Evolutionary conservation across 2,113 vertebrate species (phyloP).

Genomic region (Etheostoma spectabile): DNA sequence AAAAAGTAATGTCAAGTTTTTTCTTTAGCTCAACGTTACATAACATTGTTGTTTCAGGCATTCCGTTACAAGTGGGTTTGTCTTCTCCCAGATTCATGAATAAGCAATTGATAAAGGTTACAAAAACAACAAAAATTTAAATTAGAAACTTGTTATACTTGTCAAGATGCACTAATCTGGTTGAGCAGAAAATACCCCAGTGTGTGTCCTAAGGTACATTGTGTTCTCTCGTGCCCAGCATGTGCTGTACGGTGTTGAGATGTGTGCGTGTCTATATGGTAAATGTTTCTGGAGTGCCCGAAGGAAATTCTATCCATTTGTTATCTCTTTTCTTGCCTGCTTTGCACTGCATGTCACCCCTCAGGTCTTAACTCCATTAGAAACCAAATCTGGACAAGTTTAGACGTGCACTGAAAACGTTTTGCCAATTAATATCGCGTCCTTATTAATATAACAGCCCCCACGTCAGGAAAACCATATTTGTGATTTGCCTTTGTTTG

Average conservation of each 20-base stretch:
- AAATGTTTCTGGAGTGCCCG: not conserved
- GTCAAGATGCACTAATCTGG: not conserved
- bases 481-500: not conserved
- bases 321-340: not conserved
- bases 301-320: not conserved
- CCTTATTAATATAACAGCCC: too few relatives aligned
- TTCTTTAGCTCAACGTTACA: not conserved
- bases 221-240: constrained; percentile 49
- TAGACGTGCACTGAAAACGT: not conserved
- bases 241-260: not conserved
- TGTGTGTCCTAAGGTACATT: constrained; percentile 43
- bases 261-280: not conserved
- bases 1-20: not conserved
- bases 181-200: constrained; percentile 9
- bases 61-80: too few relatives aligned
- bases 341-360: not conserved
- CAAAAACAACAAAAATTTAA: not conserved
- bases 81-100: constrained; percentile 1
- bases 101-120: not conserved
- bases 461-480: fast-evolving
- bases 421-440: not conserved
- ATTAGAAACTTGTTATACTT: not conserved
- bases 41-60: not conserved
- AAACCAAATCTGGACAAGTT: not conserved
- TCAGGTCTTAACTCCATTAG: not conserved